Evolutionary conservation across 2,797 vertebrate species (phyloP).

Genomic region (Clamator glandarius): DNA sequence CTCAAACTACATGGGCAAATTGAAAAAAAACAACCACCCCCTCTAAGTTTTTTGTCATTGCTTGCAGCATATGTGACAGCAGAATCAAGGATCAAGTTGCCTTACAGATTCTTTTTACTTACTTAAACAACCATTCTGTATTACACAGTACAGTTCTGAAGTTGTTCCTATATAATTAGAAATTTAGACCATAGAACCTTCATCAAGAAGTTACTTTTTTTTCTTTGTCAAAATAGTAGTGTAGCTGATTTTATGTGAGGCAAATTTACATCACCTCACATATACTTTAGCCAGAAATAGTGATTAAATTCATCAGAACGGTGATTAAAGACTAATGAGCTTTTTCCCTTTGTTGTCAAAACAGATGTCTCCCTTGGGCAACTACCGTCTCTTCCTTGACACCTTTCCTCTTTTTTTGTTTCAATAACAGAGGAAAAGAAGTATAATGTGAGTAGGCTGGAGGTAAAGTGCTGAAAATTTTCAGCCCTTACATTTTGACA

Average conservation of each 20-base stretch:
- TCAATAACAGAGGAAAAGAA: neutral
- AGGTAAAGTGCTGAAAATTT: neutral
- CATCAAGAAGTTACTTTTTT: neutral
- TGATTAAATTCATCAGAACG: neutral
- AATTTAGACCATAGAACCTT: neutral
- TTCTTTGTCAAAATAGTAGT: neutral
- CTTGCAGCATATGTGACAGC: neutral
- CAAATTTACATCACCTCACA: neutral
- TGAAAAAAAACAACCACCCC: fast-evolving
- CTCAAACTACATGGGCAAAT: neutral
- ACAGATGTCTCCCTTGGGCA: neutral
- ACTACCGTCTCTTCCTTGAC: neutral
- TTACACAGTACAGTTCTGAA: neutral
- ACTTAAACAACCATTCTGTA: neutral
- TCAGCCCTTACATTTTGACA: neutral
- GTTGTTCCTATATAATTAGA: neutral
- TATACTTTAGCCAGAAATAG: neutral
- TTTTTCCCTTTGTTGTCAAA: neutral
- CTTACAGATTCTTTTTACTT: neutral
- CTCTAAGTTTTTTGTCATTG: neutral
- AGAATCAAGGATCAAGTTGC: neutral
- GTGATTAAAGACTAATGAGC: neutral
- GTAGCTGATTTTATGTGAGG: neutral
- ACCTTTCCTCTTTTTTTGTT: neutral
- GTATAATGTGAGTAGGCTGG: neutral